phyloP scores from a whole-genome alignment of 2,113 vertebrate species.

The Delphinus delphis region DNA sequence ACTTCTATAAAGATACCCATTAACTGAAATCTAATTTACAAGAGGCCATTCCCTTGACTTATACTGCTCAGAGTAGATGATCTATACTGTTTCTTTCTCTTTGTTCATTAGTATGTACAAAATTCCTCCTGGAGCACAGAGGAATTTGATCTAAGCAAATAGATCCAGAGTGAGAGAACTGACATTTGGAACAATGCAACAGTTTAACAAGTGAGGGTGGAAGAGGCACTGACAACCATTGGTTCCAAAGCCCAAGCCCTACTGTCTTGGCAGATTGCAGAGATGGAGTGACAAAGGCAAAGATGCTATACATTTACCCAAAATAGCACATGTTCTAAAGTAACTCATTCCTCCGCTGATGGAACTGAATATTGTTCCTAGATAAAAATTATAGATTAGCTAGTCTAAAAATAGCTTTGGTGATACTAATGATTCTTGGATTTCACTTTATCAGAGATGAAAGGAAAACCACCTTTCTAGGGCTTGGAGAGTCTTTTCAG shows the following conservation, averaged over 20 bases:
- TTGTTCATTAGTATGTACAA: background rate
- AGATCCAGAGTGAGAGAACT: background rate
- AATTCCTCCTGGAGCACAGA: background rate
- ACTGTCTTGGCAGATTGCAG: background rate
- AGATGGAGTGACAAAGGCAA: background rate
- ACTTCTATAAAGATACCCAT: background rate
- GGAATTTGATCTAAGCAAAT: background rate
- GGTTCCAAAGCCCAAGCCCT: background rate
- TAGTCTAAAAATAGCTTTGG: background rate
- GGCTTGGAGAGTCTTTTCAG: background rate
- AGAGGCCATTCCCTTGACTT: background rate
- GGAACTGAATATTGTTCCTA: background rate
- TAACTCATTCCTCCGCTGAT: background rate
- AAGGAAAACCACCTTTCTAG: background rate
- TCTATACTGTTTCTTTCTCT: background rate
- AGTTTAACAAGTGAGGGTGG: background rate
- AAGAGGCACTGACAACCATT: background rate
- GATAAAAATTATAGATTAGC: conserved; percentile 7
- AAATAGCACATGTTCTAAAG: background rate
- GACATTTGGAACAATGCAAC: background rate
- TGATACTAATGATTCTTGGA: background rate
- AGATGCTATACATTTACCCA: background rate
- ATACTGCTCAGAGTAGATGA: background rate
- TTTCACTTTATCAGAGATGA: background rate
- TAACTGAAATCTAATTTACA: background rate